These are phyloP conservation scores for Lycodopsis pacificus DNA, from an alignment of 2,797 vertebrate species.

Conservation along the genomic window DNA sequence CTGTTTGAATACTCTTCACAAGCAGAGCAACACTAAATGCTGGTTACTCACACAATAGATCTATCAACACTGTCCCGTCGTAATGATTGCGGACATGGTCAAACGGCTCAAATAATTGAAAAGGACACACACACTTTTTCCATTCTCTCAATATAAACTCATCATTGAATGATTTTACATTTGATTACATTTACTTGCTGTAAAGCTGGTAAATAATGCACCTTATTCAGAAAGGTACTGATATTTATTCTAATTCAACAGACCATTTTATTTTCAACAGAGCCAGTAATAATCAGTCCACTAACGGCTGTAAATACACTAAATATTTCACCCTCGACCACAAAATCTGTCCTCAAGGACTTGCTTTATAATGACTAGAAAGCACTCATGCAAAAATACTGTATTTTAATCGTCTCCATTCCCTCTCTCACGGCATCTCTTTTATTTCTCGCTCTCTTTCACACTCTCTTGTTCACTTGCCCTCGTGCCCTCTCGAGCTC, in stretches of 20 bases:
- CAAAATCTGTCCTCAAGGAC: conserved; percentile 28
- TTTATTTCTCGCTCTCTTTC: conserved; percentile 31
- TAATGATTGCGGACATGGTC: background rate
- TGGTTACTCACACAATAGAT: conserved; percentile 11
- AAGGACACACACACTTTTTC: background rate
- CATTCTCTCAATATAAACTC: background rate
- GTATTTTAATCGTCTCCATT: conserved; percentile 1
- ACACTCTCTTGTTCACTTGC: conserved; percentile 8
- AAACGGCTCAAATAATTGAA: conserved; percentile 1
- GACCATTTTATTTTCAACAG: conserved; percentile 10
- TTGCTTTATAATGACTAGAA: conserved; percentile 16
- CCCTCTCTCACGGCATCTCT: conserved; percentile 1
- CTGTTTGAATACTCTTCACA: conserved; percentile 6
- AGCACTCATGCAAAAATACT: conserved; percentile 2
- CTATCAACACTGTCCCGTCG: background rate
- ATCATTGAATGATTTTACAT: background rate
- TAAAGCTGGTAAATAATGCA: background rate
- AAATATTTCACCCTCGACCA: conserved; percentile 24
- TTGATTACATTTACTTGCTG: background rate
- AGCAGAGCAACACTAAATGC: background rate
- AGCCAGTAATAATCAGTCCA: background rate
- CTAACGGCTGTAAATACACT: background rate
- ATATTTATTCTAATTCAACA: conserved; percentile 20
- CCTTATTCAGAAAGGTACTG: background rate
- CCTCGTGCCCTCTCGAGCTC: conserved; percentile 31